Evolutionary conservation across 2,797 vertebrate genomes (phyloP), one percentile per base, ranked within the genome.

Genomic region (Sebastes oblongus): DNA sequence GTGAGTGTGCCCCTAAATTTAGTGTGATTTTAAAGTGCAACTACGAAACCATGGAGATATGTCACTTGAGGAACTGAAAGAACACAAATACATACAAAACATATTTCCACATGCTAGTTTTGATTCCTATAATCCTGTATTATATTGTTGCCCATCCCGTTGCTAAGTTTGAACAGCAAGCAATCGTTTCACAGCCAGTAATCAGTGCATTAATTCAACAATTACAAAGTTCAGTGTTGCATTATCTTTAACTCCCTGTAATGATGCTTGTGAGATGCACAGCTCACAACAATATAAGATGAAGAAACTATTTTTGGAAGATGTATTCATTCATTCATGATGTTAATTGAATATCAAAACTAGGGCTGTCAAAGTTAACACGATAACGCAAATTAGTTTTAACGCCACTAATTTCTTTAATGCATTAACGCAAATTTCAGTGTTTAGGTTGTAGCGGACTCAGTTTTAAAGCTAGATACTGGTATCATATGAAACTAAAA

Each of bases 51-150:
- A 86, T 70, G 5, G 52, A 32, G 64, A 70, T 59, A 1, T 54
- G 3, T 12, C 1, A 5, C 1, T 36, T 64, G 76, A 78, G 88
- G 90, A 92, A 92, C 16, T 78, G 87, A 88, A 75, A 90, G 9
- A 58, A 73, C 2, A 36, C 25, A 67, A 77, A 58, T 22, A 39
- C 9, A 8, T 34, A 9, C 8, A 66, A 66, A 66, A 34, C 18
- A 4, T 2, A 10, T 46, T 65, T 50, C 20, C 50, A 24, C 3
- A 4, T 70, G 30, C 3, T 52, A 32, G 77, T 87, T 89, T 88
- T 84, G 60, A 86, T 88, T 90, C 82, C 79, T 86, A 39, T 68
- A 64, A 52, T 69, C 0, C 1, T 64, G 5, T 25, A 12, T 20
- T 9, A 3, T 1, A 3, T 9, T 54, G 20, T 42, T 76, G 39